Conservation (phyloP, 1,140 invertebrate genomes). For the Trialeurodes vaporariorum region DNA sequence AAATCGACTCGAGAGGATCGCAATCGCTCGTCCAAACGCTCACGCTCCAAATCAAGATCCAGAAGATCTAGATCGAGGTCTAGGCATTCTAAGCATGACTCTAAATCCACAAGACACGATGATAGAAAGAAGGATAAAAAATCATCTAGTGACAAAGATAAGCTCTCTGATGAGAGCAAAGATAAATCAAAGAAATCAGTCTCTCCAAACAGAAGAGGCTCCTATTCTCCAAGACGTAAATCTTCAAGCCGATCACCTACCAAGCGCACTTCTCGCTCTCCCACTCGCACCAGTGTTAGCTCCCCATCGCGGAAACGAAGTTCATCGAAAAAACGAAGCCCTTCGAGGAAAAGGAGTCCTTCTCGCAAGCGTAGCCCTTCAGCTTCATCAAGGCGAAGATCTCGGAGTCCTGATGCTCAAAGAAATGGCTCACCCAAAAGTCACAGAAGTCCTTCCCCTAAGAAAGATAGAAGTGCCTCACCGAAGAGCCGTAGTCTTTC, state of each 20-base stretch:
- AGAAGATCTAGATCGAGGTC: conserved; percentile 21
- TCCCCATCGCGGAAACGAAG: conserved; percentile 7
- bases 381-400: neutral
- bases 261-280: neutral
- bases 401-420: neutral
- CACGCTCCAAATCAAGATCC: neutral
- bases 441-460: neutral
- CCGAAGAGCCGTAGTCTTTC: no score
- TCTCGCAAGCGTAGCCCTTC: conserved; percentile 12
- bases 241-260: conserved; percentile 2
- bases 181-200: conserved; percentile 6
- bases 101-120: conserved; percentile 32
- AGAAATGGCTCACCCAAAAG: neutral
- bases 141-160: conserved; percentile 33
- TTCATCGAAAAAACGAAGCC: conserved; percentile 12
- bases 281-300: conserved; percentile 1
- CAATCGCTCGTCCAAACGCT: conserved; percentile 24
- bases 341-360: conserved; percentile 13
- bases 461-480: neutral
- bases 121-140: conserved; percentile 30
- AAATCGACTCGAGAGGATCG: conserved; percentile 36
- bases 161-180: conserved; percentile 14
- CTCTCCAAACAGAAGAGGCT: neutral
- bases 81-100: conserved; percentile 27
- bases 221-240: neutral